These are phyloP conservation scores for Tiliqua scincoides DNA, from an alignment of 2,113 vertebrate species.

Conservation along the genomic window DNA sequence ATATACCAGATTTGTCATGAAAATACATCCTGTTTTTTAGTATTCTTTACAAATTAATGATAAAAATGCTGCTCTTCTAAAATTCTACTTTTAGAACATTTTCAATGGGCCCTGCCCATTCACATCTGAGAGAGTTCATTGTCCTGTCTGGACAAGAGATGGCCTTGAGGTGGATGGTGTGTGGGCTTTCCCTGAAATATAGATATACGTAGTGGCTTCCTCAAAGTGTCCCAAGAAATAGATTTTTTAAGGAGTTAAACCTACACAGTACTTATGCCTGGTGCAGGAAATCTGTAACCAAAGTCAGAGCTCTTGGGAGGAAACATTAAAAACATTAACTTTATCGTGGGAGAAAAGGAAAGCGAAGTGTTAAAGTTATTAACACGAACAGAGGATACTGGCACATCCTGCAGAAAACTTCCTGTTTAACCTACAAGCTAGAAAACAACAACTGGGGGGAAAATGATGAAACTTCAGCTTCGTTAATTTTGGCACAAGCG, in stretches of 20 bases:
- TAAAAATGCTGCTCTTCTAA: not conserved
- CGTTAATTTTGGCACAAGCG: slow-evolving; percentile 47
- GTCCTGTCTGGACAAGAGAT: not conserved
- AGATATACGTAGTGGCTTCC: not conserved
- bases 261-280: slow-evolving; percentile 42
- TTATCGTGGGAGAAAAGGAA: slow-evolving; percentile 74
- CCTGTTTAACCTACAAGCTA: slow-evolving; percentile 75
- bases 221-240: fast-evolving
- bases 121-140: not conserved
- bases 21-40: not conserved
- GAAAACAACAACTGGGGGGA: slow-evolving; percentile 74
- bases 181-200: not conserved
- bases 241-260: slow-evolving; percentile 63
- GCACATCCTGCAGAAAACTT: slow-evolving; percentile 81
- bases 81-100: not conserved
- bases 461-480: slow-evolving; percentile 60
- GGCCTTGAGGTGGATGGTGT: not conserved
- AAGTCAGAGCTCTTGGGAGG: slow-evolving; percentile 61
- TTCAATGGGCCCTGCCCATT: not conserved
- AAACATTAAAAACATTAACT: slow-evolving; percentile 68
- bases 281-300: slow-evolving; percentile 73
- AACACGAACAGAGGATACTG: slow-evolving; percentile 73
- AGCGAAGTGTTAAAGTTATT: slow-evolving; percentile 69
- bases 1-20: not conserved
- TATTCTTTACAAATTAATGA: not conserved